Conservation (phyloP, 2,888 invertebrate species). For the Nesidiocoris tenuis region DNA sequence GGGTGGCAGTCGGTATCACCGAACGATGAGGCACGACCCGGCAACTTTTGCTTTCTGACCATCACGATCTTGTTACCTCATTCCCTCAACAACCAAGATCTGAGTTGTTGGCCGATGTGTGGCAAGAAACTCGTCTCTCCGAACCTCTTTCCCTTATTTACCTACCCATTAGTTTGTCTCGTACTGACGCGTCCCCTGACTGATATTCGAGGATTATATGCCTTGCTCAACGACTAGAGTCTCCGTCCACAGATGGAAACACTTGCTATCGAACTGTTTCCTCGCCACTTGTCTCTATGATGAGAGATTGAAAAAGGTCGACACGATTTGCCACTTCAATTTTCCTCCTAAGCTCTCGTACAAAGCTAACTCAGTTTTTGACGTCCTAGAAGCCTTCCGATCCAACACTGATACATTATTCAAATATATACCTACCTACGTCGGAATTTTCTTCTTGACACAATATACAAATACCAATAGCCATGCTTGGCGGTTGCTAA, state of each 20-base stretch:
- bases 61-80: slow-evolving; percentile 38
- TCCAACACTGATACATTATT: too few relatives aligned
- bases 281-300: too few relatives aligned
- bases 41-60: slow-evolving; percentile 35
- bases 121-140: slow-evolving; percentile 12
- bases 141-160: slow-evolving; percentile 41
- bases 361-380: too few relatives aligned
- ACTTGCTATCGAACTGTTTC: neutral
- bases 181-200: slow-evolving; percentile 15
- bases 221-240: neutral
- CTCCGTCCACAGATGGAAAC: neutral
- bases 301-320: too few relatives aligned
- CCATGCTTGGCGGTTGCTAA: too few relatives aligned
- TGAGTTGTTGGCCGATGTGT: neutral
- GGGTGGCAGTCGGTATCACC: neutral
- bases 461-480: too few relatives aligned
- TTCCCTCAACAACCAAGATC: slow-evolving; percentile 11
- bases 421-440: too few relatives aligned
- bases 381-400: too few relatives aligned
- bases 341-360: too few relatives aligned
- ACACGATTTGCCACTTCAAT: too few relatives aligned
- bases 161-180: slow-evolving; percentile 34
- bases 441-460: too few relatives aligned
- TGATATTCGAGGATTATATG: neutral
- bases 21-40: slow-evolving; percentile 22